Conservation (phyloP, 37 sponge, comb jelly and placozoan species). For the Crambe crambe region DNA sequence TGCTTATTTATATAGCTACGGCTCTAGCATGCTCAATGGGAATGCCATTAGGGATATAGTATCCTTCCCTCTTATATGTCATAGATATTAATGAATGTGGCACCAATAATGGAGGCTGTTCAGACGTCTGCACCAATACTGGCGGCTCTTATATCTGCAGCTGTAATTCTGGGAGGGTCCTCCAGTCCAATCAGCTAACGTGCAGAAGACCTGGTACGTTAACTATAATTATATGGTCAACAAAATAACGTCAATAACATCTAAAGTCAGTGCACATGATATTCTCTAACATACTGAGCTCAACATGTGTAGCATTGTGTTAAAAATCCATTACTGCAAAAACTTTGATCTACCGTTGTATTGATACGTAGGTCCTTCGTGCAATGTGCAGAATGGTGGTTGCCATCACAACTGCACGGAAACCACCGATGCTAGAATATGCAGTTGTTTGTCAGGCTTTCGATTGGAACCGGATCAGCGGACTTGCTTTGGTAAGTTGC, state of each 20-base stretch:
- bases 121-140: constrained; percentile 65
- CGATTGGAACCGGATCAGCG: constrained; percentile 20
- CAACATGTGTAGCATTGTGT: too few species aligned
- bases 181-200: constrained; percentile 9
- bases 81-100: constrained; percentile 83
- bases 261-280: too few species aligned
- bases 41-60: too few species aligned
- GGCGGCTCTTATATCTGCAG: constrained; percentile 66
- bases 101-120: constrained; percentile 51
- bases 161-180: constrained; percentile 40
- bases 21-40: too few species aligned
- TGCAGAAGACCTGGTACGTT: constrained; percentile 21
- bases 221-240: too few species aligned
- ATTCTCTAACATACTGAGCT: too few species aligned
- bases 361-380: constrained; percentile 16
- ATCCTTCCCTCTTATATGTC: background rate
- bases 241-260: too few species aligned
- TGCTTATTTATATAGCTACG: too few species aligned
- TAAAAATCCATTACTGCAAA: too few species aligned
- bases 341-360: too few species aligned
- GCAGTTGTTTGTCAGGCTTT: constrained; percentile 47
- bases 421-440: background rate
- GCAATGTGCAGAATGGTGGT: constrained; percentile 30
- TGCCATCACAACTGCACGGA: constrained; percentile 46
- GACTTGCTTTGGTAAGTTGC: constrained; percentile 50